Evolutionary conservation across 2,888 invertebrate genomes (phyloP), one percentile per base, ranked within the genome.

Genomic region (Lymantria dispar): DNA sequence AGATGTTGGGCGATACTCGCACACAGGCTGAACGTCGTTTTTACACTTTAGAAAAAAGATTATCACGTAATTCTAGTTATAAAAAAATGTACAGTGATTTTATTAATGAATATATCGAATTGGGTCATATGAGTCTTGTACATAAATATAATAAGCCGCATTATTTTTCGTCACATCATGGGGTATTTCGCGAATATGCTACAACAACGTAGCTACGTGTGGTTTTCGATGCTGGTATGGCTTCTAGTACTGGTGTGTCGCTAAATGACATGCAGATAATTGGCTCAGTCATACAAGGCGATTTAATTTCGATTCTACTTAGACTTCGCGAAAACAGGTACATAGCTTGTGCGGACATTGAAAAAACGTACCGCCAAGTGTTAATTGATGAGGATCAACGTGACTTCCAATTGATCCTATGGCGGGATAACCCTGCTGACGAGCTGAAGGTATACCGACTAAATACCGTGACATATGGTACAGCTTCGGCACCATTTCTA

Each of bases 51-150:
- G 38, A 33, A 44, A 31, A 44, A 12, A n/a, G 38, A n/a, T 38
- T 38, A n/a, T 12, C 7, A 8, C 38, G 38, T 12, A 12, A n/a
- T 38, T n/a, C n/a, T 38, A 38, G 7, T 38, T 38, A 38, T 38
- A 38, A 22, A 9, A 14, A 40, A 15, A n/a, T 40, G 14, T 52
- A 52, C 10, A 11, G 0, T 12, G 41, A 46, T 7, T 54, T 54
- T 48, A 54, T 54, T 43, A 33, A 1, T 7, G 50, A 54, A 46
- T 56, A 50, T 22, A 43, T 43, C 22, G 9, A 14, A 8, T 8
- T 50, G 0, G 52, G 50, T 3, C 50, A 53, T 30, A 53, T 52
- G 52, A 50, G 40, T 38, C 47, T 48, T 40, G 40, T 40, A 8
- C 15, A 0, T 9, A 14, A 0, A 7, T 47, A 38, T 47, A 37